phyloP scores from a whole-genome alignment of 2,797 vertebrate species.

The Fistularia tabacaria region DNA sequence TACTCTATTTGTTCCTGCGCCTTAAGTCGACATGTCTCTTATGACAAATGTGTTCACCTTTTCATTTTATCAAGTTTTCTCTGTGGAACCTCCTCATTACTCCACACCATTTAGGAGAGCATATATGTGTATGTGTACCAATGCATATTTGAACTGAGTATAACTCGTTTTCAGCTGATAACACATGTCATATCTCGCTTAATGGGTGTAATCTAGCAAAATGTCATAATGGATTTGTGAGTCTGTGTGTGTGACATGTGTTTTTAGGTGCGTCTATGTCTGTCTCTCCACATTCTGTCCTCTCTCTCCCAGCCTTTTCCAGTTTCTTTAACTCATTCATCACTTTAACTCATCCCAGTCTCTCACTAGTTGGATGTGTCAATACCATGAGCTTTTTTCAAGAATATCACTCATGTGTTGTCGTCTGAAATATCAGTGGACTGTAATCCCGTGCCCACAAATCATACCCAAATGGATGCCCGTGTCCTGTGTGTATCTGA shows the following conservation, averaged over 20 bases:
- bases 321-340: no score
- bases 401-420: no score
- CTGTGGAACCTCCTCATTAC: slow-evolving; percentile 9
- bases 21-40: slow-evolving; percentile 30
- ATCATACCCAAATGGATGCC: no score
- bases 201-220: slow-evolving; percentile 68
- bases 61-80: slow-evolving; percentile 30
- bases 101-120: slow-evolving; percentile 17
- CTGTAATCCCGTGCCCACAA: no score
- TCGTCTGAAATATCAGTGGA: no score
- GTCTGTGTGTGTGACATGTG: slow-evolving; percentile 2
- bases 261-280: slow-evolving; percentile 13
- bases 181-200: slow-evolving; percentile 66
- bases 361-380: no score
- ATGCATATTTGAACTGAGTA: slow-evolving; percentile 45
- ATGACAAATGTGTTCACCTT: slow-evolving; percentile 33
- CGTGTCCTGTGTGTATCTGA: no score
- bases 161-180: slow-evolving; percentile 65
- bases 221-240: slow-evolving; percentile 58
- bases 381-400: no score
- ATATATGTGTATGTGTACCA: slow-evolving; percentile 1
- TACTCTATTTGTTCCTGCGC: slow-evolving; percentile 38
- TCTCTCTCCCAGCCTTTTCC: no score
- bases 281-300: no score
- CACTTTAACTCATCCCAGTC: no score